These are phyloP conservation scores for Prunella fulvescens DNA, from an alignment of 2,113 vertebrate genomes.

Conservation along the genomic window DNA sequence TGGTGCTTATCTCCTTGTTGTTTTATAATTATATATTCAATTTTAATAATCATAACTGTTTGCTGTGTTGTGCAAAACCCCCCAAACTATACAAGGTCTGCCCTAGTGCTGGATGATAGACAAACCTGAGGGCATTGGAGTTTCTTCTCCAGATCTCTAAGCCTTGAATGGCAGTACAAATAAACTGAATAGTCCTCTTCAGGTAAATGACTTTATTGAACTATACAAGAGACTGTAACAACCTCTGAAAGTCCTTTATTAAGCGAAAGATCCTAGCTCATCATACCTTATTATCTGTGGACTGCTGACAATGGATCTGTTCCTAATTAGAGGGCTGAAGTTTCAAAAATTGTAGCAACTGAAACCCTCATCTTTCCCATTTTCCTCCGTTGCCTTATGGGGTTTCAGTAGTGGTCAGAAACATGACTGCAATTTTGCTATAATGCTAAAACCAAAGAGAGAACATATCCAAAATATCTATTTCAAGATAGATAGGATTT, in stretches of 20 bases:
- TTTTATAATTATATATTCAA: neutral
- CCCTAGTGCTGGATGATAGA: neutral
- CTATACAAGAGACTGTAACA: neutral
- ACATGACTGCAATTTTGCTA: neutral
- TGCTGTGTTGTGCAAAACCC: neutral
- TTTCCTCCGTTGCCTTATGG: neutral
- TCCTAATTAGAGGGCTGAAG: neutral
- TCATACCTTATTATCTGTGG: neutral
- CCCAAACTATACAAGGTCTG: neutral
- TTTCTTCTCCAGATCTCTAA: neutral
- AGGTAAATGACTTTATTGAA: neutral
- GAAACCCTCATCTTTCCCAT: neutral
- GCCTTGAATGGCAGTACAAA: neutral
- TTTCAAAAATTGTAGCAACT: neutral
- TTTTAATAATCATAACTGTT: neutral
- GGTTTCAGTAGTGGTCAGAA: neutral
- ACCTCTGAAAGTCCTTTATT: neutral
- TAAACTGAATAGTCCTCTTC: neutral
- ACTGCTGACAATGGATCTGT: neutral
- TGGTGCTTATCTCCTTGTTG: neutral
- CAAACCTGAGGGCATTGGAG: neutral
- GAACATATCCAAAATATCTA: neutral
- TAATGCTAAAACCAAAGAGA: neutral
- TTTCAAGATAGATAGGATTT: neutral
- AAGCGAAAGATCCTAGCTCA: neutral